Conservation (phyloP, 2,888 invertebrate species). For the Chironomus riparius region DNA sequence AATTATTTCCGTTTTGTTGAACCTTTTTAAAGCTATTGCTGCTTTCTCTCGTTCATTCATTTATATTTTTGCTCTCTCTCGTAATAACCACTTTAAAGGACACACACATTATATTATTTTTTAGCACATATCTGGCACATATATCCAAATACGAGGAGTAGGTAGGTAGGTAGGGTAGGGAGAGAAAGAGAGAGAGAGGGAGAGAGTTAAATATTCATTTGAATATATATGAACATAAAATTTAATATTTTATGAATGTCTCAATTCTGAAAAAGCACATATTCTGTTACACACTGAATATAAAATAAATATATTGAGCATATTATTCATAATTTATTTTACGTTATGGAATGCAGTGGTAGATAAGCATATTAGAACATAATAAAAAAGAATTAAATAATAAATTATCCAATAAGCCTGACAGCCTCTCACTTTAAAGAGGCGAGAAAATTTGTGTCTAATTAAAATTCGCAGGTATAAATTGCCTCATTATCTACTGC, state of each 20-base stretch:
- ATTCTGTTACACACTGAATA: not conserved
- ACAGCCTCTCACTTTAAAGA: not conserved
- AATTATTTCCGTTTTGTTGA: not conserved
- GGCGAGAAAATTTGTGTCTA: not conserved
- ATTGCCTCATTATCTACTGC: not conserved
- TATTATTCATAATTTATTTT: not conserved
- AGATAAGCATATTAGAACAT: too few species aligned
- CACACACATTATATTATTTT: not conserved
- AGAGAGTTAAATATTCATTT: not conserved
- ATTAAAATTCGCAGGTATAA: not conserved
- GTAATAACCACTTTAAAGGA: not conserved
- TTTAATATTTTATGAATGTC: conserved; percentile 10
- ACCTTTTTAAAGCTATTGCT: not conserved
- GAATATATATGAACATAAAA: not conserved
- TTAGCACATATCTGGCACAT: not conserved
- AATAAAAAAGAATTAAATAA: too few species aligned
- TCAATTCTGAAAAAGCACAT: not conserved
- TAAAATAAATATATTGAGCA: not conserved
- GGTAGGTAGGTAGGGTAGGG: too few species aligned
- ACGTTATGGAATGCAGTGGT: not conserved
- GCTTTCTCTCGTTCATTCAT: not conserved
- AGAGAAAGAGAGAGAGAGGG: too few species aligned
- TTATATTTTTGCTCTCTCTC: not conserved
- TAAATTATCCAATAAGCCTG: too few species aligned
- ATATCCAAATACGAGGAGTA: not conserved